Conservation (phyloP, 2,888 invertebrate species). For the Bursaphelenchus okinawaensis region DNA sequence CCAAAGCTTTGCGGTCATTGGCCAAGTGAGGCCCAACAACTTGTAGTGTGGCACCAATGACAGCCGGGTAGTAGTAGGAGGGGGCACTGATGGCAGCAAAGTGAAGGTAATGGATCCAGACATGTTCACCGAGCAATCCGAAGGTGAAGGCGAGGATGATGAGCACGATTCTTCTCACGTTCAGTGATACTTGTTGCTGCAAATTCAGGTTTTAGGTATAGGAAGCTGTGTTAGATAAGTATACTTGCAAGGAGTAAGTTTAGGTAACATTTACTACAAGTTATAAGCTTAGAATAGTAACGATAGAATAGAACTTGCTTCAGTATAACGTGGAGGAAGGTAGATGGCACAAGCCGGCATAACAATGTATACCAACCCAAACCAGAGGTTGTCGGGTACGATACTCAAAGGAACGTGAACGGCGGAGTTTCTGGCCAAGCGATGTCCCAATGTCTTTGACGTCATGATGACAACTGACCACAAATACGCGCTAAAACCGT, state of each 20-base stretch:
- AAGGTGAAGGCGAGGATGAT: constrained; percentile 30
- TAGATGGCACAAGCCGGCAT: constrained; percentile 9
- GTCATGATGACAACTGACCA: constrained; percentile 18
- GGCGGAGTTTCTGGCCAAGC: not conserved
- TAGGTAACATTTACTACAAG: too few species aligned
- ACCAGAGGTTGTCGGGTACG: not conserved
- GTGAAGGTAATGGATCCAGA: constrained; percentile 27
- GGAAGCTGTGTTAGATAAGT: too few species aligned
- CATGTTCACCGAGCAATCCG: constrained; percentile 24
- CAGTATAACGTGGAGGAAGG: not conserved
- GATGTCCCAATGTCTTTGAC: constrained; percentile 8
- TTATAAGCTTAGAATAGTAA: too few species aligned
- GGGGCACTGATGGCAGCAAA: constrained; percentile 23
- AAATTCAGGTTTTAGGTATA: constrained; percentile 9
- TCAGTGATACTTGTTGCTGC: constrained; percentile 20
- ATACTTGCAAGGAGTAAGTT: too few species aligned
- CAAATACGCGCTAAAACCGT: constrained; percentile 16
- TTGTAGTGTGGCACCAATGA: constrained; percentile 33
- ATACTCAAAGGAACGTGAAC: constrained; percentile 17
- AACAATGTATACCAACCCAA: not conserved
- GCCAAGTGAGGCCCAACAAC: constrained; percentile 25
- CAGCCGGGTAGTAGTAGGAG: constrained; percentile 32
- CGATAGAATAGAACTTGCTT: constrained; percentile 6
- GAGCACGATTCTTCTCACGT: constrained; percentile 25
- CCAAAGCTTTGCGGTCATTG: constrained; percentile 20